A percentile compares a stretch with the other conserved stretches of the same genome.
Evolutionary conservation across 2,888 invertebrate genomes (phyloP).

Genomic region (Hydriomena furcata): DNA sequence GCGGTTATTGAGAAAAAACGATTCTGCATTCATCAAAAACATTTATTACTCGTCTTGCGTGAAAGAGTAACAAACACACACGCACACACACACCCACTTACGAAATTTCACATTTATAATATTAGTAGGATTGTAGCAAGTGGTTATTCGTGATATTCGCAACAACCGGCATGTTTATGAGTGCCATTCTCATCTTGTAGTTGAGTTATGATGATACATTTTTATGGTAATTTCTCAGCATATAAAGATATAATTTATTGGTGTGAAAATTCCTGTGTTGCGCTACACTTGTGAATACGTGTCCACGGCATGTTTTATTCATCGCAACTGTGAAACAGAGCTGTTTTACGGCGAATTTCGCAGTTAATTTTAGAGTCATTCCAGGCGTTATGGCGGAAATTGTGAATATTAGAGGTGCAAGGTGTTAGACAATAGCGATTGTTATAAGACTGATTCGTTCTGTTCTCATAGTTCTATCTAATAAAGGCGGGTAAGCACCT

Average conservation of each 20-base stretch:
- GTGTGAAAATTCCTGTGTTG: slow-evolving; percentile 30
- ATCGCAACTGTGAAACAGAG: slow-evolving; percentile 35
- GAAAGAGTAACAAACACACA: no score
- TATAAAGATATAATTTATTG: slow-evolving; percentile 33
- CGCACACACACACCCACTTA: no score
- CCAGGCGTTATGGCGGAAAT: slow-evolving; percentile 28
- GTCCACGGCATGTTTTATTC: slow-evolving; percentile 48
- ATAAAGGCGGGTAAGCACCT: no score
- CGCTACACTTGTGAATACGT: slow-evolving; percentile 32
- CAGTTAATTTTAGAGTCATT: slow-evolving; percentile 55
- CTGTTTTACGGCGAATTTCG: slow-evolving; percentile 33
- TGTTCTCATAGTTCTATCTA: no score
- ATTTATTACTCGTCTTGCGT: no score
- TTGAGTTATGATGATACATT: slow-evolving; percentile 24
- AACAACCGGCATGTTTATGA: slow-evolving; percentile 14
- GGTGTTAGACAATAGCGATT: slow-evolving; percentile 1
- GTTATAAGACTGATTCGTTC: not conserved
- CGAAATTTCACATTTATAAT: no score
- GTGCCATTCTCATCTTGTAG: slow-evolving; percentile 20
- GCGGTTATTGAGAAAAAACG: no score
- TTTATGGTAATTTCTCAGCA: slow-evolving; percentile 28
- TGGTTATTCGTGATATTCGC: not conserved
- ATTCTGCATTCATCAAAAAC: no score
- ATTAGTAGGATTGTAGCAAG: not conserved
- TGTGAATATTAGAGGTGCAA: slow-evolving; percentile 12